Conservation (phyloP, 2,797 vertebrate species). For the Helarctos malayanus region DNA sequence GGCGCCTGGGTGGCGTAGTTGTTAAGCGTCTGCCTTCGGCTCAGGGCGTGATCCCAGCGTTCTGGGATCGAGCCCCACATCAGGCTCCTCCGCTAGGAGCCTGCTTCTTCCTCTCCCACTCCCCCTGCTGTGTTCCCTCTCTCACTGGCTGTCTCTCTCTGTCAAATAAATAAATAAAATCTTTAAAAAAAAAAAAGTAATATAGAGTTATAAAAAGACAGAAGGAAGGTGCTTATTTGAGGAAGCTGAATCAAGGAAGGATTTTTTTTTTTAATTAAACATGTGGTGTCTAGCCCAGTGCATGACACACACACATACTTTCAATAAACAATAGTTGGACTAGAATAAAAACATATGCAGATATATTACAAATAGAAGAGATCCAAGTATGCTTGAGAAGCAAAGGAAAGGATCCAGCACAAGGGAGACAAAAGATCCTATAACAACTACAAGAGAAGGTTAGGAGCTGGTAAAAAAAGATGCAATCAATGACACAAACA, state of each 20-base stretch:
- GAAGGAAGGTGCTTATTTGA: constrained; percentile 29
- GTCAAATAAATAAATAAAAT: not conserved
- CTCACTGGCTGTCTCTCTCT: too few species aligned
- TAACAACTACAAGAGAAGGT: not conserved
- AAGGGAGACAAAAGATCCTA: not conserved
- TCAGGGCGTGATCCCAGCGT: too few species aligned
- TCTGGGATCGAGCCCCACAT: too few species aligned
- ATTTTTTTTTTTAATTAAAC: not conserved
- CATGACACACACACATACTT: not conserved
- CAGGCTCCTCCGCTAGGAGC: too few species aligned
- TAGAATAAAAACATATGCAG: constrained; percentile 7
- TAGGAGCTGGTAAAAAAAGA: not conserved
- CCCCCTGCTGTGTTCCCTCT: too few species aligned
- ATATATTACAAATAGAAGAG: not conserved
- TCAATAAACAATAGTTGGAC: not conserved
- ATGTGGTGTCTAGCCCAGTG: not conserved
- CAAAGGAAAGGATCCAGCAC: constrained; percentile 20
- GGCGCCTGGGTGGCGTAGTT: too few species aligned
- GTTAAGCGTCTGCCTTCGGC: too few species aligned
- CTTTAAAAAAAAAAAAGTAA: constrained; percentile 68
- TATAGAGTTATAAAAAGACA: not conserved
- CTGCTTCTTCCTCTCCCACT: too few species aligned
- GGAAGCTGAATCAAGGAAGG: not conserved
- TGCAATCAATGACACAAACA: not conserved
- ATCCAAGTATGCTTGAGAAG: not conserved